Base-by-base conservation (phyloP, 2,113 vertebrate species). In the Uropsilus gracilis region DNA sequence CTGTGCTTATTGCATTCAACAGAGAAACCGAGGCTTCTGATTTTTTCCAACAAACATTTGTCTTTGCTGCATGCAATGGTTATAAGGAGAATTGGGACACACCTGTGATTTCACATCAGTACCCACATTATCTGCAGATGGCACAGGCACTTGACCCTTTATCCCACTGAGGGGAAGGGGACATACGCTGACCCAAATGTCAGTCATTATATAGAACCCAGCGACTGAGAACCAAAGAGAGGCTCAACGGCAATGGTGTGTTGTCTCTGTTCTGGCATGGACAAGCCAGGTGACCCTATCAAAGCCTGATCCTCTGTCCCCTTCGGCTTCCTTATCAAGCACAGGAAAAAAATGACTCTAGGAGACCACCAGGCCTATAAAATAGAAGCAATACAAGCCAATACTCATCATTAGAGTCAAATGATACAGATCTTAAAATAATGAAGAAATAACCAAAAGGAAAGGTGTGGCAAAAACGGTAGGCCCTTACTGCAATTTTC, bases 401-500 rank as follows among this genome's bases (percentile, higher is more conserved):
- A 39, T 50, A 32, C 59, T 6, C 34, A 75, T 34, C 28, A 61
- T 50, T 1, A 13, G 97, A 86, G 44, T 80, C 87, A 92, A 97
- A 97, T 89, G 80, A 83, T 42, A 93, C 84, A 48, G 72, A 96
- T 96, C 97, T 97, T 78, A 94, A 97, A 94, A 97, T 30, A 77
- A 59, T 94, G 95, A 96, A 84, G 96, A 97, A 97, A 91, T 78
- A 96, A 91, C 89, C 97, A 92, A 96, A 76, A 10, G 81, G 86
- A 96, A 97, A 98, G 93, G 77, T 95, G n/a, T 32, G 86, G 73
- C 96, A 97, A 76, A 96, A 95, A 89, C 50, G 84, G 72, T 4
- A 64, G 91, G 86, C 96, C 94, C 61, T 68, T 82, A 71, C 68
- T 69, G 93, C 89, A 84, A 57, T 78, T 93, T 90, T 90, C 86